These are phyloP conservation scores for Arge pagana DNA, from an alignment of 2,888 invertebrate genomes.

Conservation along the genomic window DNA sequence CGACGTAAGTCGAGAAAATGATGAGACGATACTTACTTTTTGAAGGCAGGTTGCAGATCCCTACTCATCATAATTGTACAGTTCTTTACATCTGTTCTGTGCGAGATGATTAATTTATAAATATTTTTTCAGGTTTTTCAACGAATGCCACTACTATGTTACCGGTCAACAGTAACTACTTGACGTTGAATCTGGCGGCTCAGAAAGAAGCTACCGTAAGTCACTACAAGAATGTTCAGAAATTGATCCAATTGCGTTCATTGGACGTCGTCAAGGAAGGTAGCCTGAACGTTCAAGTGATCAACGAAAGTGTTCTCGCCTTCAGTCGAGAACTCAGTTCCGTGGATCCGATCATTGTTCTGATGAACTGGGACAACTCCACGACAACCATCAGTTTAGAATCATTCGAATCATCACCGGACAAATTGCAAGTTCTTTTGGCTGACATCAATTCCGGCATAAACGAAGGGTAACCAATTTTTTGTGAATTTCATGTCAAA, in stretches of 20 bases:
- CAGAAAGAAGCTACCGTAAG: conserved; percentile 61
- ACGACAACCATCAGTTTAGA: background rate
- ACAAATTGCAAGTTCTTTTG: conserved; percentile 22
- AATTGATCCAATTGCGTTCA: conserved; percentile 50
- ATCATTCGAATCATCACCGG: background rate
- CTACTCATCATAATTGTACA: too few species aligned
- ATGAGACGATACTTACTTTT: too few species aligned
- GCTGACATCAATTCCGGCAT: conserved; percentile 26
- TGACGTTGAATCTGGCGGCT: conserved; percentile 61
- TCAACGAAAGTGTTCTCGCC: conserved; percentile 23
- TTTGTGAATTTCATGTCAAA: background rate
- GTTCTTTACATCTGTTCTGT: too few species aligned
- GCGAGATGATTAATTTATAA: too few species aligned
- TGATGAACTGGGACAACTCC: conserved; percentile 9
- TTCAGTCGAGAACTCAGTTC: conserved; percentile 27
- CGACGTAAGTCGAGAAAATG: too few species aligned
- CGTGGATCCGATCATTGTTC: background rate
- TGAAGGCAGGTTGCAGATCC: too few species aligned
- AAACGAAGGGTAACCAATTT: conserved; percentile 7
- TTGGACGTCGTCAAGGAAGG: conserved; percentile 58
- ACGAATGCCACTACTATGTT: conserved; percentile 64
- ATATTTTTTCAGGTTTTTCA: conserved; percentile 58
- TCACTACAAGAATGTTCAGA: conserved; percentile 55
- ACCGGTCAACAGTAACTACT: conserved; percentile 65
- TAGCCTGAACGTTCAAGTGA: conserved; percentile 40